These are phyloP conservation scores for Sarcophaga bullata DNA, from an alignment of 1,140 invertebrate species.

Conservation along the genomic window DNA sequence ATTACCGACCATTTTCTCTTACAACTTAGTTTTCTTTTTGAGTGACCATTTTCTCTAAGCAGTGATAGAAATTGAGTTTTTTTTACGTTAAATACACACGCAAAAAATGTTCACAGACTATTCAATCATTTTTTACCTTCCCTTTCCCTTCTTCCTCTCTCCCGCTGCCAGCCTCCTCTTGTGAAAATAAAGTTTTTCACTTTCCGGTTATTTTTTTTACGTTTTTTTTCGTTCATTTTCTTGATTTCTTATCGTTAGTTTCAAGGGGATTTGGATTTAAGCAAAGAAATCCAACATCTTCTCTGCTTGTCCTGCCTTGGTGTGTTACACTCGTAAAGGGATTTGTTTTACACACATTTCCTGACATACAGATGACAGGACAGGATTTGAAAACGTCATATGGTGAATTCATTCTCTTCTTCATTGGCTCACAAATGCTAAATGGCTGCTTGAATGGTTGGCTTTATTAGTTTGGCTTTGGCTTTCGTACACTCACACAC, in stretches of 20 bases:
- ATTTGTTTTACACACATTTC: conserved; percentile 41
- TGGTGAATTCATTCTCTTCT: conserved; percentile 5
- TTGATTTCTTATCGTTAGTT: too few relatives aligned
- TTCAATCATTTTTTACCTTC: conserved; percentile 3
- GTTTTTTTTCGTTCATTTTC: neutral
- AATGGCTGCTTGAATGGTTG: neutral
- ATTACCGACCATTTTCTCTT: neutral
- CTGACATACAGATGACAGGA: conserved; percentile 8
- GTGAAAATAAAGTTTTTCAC: neutral
- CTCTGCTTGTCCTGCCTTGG: neutral
- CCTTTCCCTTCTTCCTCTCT: neutral
- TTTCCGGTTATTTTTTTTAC: neutral
- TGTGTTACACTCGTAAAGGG: conserved; percentile 30
- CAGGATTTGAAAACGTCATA: conserved; percentile 28
- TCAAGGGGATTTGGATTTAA: neutral
- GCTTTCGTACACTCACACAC: too few relatives aligned
- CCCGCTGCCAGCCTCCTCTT: neutral
- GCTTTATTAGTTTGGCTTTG: conserved; percentile 23
- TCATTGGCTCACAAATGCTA: neutral
- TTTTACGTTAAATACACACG: too few relatives aligned
- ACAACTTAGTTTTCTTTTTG: neutral
- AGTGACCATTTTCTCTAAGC: neutral
- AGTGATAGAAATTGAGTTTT: too few relatives aligned
- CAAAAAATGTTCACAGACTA: neutral
- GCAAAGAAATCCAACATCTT: neutral